Base-by-base conservation (phyloP, 2,797 vertebrate genomes). In the Echeneis naucrates region DNA sequence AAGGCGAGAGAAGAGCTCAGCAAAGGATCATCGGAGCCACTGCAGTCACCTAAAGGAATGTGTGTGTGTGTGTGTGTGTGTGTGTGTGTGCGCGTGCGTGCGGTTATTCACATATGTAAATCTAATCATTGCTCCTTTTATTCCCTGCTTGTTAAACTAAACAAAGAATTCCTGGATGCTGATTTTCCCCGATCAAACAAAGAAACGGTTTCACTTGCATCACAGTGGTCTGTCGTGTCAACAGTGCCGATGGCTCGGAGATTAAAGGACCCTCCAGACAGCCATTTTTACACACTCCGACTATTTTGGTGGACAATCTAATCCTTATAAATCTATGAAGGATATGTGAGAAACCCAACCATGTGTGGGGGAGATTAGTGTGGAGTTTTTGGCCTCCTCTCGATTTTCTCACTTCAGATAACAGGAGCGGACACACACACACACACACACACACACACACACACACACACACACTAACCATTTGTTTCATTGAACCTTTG, bases 301-400 rank as follows among this genome's bases (percentile, higher is more conserved):
- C 80, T 81, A 76, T 88, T 94, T 88, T 62, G 69, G 80, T 80
- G 72, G 80, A 73, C 80, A 90, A 84, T 81, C 87, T 92, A 92
- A 93, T 93, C 88, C 88, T 62, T 80, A 81, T 82, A 89, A 92
- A 93, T 92, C 90, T 89, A 89, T 90, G 87, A 86, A 87, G 77
- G 86, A 82, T 87, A 87, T 88, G 83, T 89, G 87, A 89, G 87
- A 89, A 89, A 88, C 75, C 72, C 86, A 87, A 76, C 82, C 87
- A 83, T 87, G 92, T 91, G 89, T 85, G 85, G 71, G 84, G 82
- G 75, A 90, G 89, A 91, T 92, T 90, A 91, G 84, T 59, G 73
- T 68, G 44, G 82, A 73, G 79, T 88, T 80, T 78, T 77, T 57
- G 81, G 67, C 80, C 77, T 84, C 88, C 80, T 75, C 79, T 83